A percentile compares a stretch with the other conserved stretches of the same genome.
phyloP scores from a whole-genome alignment of 2,888 invertebrate genomes.

The Holacanthella duospinosa region DNA sequence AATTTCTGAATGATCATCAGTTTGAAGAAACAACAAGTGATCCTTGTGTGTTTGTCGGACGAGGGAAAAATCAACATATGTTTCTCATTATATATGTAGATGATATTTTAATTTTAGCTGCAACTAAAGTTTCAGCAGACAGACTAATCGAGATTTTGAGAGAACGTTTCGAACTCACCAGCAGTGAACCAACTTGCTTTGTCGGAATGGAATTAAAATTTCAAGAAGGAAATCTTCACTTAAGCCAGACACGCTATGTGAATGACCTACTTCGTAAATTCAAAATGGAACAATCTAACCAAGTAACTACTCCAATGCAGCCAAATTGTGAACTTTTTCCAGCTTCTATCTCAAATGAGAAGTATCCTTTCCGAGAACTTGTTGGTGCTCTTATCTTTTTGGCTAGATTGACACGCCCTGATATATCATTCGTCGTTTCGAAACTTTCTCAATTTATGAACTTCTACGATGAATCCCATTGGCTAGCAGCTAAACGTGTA shows the following conservation, averaged over 20 bases:
- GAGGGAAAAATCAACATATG: neutral
- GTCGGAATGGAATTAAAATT: neutral
- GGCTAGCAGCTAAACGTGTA: no score
- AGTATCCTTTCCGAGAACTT: constrained; percentile 1
- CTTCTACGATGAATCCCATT: no score
- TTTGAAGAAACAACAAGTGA: neutral
- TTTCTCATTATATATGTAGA: neutral
- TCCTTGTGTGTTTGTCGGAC: neutral
- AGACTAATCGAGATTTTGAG: neutral
- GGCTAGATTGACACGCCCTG: no score
- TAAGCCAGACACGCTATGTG: neutral
- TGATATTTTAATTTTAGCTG: no score
- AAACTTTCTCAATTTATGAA: no score
- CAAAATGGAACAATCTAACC: neutral
- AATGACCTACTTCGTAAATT: neutral
- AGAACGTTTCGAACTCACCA: neutral
- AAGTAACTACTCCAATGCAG: neutral
- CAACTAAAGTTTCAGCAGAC: neutral
- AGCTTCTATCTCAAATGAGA: neutral
- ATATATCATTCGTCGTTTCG: no score
- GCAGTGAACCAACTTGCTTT: neutral
- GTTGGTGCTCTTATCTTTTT: no score
- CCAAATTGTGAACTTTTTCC: neutral
- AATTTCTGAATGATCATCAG: neutral
- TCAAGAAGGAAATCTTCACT: neutral